phyloP scores from a whole-genome alignment of 53 echinoderm and acorn worm genomes.

The Hippasteria phrygiana region DNA sequence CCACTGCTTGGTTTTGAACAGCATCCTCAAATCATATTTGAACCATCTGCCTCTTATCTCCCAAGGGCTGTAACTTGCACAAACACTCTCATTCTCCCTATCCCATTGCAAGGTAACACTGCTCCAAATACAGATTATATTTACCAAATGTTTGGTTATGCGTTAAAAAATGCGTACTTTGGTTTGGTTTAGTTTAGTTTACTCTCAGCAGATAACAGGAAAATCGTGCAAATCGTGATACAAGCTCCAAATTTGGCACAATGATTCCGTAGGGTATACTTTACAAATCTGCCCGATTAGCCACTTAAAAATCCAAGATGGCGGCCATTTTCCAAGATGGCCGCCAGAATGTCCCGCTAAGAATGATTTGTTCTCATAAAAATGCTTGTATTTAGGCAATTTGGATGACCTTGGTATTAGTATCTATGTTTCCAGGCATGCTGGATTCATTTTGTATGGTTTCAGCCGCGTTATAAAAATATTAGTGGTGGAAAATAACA shows the following conservation, averaged over 20 bases:
- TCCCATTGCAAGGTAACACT: too few species aligned
- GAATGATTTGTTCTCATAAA: not conserved
- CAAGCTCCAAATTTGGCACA: conserved; percentile 34
- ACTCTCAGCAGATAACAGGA: not conserved
- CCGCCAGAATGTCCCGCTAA: not conserved
- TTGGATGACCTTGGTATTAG: not conserved
- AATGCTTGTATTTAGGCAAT: not conserved
- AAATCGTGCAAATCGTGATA: not conserved
- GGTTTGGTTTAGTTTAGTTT: too few species aligned
- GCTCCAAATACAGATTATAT: too few species aligned
- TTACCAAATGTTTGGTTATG: too few species aligned
- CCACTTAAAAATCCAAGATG: conserved; percentile 38
- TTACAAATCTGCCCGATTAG: conserved; percentile 17
- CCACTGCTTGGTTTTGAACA: too few species aligned
- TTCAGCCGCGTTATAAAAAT: not conserved
- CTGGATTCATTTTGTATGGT: not conserved
- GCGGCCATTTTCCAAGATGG: not conserved
- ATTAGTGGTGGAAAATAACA: not conserved
- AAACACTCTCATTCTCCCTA: too few species aligned
- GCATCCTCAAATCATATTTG: too few species aligned
- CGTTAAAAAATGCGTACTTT: too few species aligned
- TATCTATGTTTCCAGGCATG: not conserved
- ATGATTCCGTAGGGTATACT: not conserved
- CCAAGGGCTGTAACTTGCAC: too few species aligned
- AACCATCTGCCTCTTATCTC: too few species aligned